Conservation (phyloP, 2,113 vertebrate species). For the Rhizomys pruinosus region DNA sequence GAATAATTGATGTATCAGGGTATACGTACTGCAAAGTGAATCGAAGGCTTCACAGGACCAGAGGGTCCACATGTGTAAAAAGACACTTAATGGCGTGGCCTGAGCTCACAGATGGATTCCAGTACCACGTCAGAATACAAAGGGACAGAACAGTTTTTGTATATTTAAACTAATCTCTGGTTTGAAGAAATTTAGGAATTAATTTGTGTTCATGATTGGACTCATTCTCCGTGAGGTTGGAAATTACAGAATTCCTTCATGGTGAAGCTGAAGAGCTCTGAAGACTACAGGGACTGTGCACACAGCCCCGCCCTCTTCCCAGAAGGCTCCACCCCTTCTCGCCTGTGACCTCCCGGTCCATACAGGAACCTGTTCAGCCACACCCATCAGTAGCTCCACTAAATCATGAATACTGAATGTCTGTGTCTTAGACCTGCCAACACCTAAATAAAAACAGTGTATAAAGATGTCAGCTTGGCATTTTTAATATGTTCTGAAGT, state of each 20-base stretch:
- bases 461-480: constrained; percentile 75
- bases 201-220: constrained; percentile 56
- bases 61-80: constrained; percentile 79
- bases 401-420: constrained; percentile 60
- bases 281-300: constrained; percentile 60
- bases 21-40: constrained; percentile 91
- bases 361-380: constrained; percentile 80
- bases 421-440: constrained; percentile 76
- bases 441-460: constrained; percentile 58
- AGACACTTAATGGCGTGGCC: constrained; percentile 73
- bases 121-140: constrained; percentile 41
- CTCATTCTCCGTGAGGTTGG: constrained; percentile 64
- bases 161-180: constrained; percentile 81
- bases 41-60: constrained; percentile 84
- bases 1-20: constrained; percentile 90
- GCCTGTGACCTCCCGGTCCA: constrained; percentile 74
- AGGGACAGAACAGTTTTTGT: constrained; percentile 75
- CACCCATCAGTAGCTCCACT: constrained; percentile 69
- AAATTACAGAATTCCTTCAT: constrained; percentile 77
- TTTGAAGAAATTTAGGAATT: constrained; percentile 77
- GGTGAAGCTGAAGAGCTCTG: constrained; percentile 62
- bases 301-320: constrained; percentile 61
- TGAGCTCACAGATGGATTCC: constrained; percentile 74
- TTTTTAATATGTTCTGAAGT: constrained; percentile 77
- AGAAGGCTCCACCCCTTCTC: constrained; percentile 75